These are phyloP conservation scores for Somateria mollissima DNA, from an alignment of 2,797 vertebrate genomes.

Conservation along the genomic window DNA sequence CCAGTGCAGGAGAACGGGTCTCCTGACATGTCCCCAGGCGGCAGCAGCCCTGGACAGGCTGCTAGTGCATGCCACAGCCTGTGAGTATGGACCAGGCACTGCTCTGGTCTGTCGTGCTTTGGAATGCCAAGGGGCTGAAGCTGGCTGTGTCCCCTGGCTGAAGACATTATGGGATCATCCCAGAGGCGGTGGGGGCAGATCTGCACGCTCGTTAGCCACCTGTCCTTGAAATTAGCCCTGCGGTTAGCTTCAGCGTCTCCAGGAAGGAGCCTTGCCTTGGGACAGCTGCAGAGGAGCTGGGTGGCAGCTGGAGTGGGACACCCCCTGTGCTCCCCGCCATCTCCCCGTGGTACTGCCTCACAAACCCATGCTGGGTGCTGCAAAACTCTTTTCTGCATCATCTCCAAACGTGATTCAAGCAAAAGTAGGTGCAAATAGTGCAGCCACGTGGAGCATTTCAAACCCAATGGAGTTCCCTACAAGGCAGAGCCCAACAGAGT, in stretches of 20 bases:
- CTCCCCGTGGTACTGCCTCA: too few relatives aligned
- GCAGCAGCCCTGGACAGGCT: too few relatives aligned
- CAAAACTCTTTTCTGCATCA: neutral
- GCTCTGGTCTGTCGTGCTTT: neutral
- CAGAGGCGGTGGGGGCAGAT: accelerated
- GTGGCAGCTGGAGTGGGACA: too few relatives aligned
- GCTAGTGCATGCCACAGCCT: too few relatives aligned
- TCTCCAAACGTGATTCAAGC: neutral
- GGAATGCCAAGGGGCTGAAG: neutral
- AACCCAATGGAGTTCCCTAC: accelerated
- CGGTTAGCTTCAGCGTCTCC: neutral
- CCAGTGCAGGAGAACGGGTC: too few relatives aligned
- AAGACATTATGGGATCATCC: neutral
- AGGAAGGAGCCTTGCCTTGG: neutral
- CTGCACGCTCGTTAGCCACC: accelerated
- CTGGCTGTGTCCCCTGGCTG: neutral
- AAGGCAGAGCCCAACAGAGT: neutral
- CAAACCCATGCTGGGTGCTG: neutral
- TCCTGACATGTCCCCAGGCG: too few relatives aligned
- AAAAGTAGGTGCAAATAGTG: accelerated
- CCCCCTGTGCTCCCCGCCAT: too few relatives aligned
- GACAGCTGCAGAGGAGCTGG: accelerated
- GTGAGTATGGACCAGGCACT: too few relatives aligned
- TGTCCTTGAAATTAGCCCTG: neutral
- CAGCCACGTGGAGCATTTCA: neutral